phyloP scores from a whole-genome alignment of 2,797 vertebrate species.

The Mycteria americana region DNA sequence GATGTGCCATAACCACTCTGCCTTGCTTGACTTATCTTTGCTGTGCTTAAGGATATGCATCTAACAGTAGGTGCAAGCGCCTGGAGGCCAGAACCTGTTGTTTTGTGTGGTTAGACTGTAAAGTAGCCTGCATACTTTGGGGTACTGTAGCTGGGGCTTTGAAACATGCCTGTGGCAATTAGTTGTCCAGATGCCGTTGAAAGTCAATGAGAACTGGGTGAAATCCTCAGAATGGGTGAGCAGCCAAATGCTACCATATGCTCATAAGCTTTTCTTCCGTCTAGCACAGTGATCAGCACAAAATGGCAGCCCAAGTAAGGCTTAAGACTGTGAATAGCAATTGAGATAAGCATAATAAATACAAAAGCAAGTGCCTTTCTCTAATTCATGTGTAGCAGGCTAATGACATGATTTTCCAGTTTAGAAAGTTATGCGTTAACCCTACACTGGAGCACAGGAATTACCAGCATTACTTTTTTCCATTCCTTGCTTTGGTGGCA shows the following conservation, averaged over 20 bases:
- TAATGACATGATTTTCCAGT: background rate
- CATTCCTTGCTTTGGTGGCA: background rate
- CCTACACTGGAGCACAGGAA: background rate
- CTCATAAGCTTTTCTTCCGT: background rate
- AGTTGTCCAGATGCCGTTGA: slow-evolving; percentile 15
- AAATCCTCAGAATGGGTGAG: slow-evolving; percentile 34
- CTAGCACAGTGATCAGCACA: background rate
- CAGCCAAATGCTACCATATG: slow-evolving; percentile 35
- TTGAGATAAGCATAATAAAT: background rate
- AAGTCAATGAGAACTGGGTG: slow-evolving; percentile 39
- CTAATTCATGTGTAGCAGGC: background rate
- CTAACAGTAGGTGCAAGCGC: background rate
- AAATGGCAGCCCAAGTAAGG: background rate
- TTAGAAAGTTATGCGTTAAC: background rate
- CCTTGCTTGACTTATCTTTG: background rate
- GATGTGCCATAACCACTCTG: background rate
- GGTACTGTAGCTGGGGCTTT: background rate
- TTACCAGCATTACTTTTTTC: background rate
- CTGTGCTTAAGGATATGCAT: background rate
- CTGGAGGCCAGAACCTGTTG: background rate
- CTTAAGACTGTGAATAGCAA: background rate
- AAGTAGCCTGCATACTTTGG: background rate
- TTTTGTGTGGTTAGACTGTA: background rate
- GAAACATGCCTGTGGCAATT: slow-evolving; percentile 4
- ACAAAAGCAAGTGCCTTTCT: background rate